These are phyloP conservation scores for Entelurus aequoreus DNA, from an alignment of 2,113 vertebrate genomes.

Conservation along the genomic window DNA sequence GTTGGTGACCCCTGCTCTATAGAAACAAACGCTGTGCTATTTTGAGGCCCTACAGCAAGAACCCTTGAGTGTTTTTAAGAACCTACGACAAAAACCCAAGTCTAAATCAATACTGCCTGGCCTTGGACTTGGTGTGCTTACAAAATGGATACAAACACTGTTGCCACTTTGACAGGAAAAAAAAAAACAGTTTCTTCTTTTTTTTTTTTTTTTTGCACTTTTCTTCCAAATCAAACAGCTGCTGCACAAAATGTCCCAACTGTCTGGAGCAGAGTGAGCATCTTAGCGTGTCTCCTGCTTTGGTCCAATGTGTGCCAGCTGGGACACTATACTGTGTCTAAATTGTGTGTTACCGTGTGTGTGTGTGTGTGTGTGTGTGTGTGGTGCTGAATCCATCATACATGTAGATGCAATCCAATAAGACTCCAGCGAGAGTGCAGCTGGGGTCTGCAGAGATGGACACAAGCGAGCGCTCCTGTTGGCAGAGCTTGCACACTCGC, in stretches of 20 bases:
- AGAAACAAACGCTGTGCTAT: too few relatives aligned
- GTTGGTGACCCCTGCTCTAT: too few relatives aligned
- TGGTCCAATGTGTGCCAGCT: conserved; percentile 64
- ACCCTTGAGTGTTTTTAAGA: too few relatives aligned
- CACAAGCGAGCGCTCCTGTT: conserved; percentile 34
- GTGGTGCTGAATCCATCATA: conserved; percentile 76
- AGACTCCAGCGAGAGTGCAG: conserved; percentile 71
- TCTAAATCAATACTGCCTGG: too few relatives aligned
- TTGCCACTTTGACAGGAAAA: conserved; percentile 3
- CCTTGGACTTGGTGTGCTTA: too few relatives aligned
- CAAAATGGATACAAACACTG: neutral
- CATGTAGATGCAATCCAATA: conserved; percentile 80
- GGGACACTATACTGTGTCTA: conserved; percentile 34
- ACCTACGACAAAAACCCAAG: too few relatives aligned
- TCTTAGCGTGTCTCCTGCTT: conserved; percentile 49
- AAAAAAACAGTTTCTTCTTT: neutral
- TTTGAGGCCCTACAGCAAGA: too few relatives aligned
- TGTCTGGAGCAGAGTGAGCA: conserved; percentile 48
- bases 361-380: conserved; percentile 25
- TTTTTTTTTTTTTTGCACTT: neutral
- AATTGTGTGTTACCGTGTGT: conserved; percentile 5
- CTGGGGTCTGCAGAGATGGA: conserved; percentile 71
- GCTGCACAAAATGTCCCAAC: conserved; percentile 38
- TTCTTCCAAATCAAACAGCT: conserved; percentile 49
- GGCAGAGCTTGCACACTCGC: conserved; percentile 46